Evolutionary conservation across 2,797 vertebrate genomes (phyloP), one percentile per base, ranked within the genome.

Genomic region (Hydrophis major): DNA sequence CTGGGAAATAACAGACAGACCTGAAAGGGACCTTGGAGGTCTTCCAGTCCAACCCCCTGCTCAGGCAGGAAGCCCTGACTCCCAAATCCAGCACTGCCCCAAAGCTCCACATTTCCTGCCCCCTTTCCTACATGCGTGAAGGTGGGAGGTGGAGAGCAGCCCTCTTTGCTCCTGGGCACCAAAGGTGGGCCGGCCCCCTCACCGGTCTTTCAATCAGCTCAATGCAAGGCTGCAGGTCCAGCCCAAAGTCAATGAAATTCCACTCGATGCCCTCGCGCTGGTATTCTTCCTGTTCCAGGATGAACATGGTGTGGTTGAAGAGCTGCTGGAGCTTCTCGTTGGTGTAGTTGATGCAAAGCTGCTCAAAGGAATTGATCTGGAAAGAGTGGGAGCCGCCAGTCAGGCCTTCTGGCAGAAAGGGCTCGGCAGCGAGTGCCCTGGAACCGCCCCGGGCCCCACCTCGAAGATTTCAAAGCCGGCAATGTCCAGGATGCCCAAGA

Each of bases 381-480:
- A 95, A 97, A 87, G 42, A 57, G 16, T 88, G 2, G 18, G 10
- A 63, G 90, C 47, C 2, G 90, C 47, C 2, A 8, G 2, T 87
- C 27, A n/a, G 0, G 27, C 86, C 47, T 20, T n/a, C 14, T 6
- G 0, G 47, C 53, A 28, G 18, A 28, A 57, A 18, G 18, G 7
- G 22, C 25, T 10, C 4, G 2, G 18, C 60, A 4, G 2, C 27
- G 37, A 37, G 12, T 7, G 2, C 6, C 87, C 55, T 2, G 27
- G 28, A 6, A 1, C 12, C 86, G 28, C 0, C 7, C 3, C 16
- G 22, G 59, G 0, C 87, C 90, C 3, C 97, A 99, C 99, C 98
- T 99, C 99, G 96, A 99, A 99, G 95, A 99, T 99, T 97, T 99
- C 99, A 97, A 99, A 99, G 86, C 99, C 99, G 18, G 99, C 99